Evolutionary conservation across 1,140 invertebrate species (phyloP), one percentile per base, ranked within the genome.

Genomic region (Yoshiicerus persimilis): DNA sequence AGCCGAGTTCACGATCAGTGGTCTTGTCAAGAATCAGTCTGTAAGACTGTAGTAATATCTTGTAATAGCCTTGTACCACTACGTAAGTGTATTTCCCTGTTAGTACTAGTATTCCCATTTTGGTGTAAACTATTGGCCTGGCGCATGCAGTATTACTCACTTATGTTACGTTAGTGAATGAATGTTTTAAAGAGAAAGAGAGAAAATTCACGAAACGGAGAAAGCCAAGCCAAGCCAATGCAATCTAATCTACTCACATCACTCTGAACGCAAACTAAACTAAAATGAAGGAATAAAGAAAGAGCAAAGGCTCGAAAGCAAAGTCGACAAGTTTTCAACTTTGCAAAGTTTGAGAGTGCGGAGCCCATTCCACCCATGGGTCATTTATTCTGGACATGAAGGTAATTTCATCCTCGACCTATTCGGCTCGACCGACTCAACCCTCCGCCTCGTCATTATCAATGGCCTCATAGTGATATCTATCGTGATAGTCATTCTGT

Each of bases 401-500:
- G 89, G 90, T 88, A 91, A 91, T 87, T 88, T 90, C 39, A 30
- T 90, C 23, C 66, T 89, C 77, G 90, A 90, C 64, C 85, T 90
- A 39, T 89, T 90, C 83, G 36, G 84, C 41, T 86, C 89, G n/a
- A 47, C 87, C 32, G 89, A 90, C 83, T 90, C 90, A 34, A 88
- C 90, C 30, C 56, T 87, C n/a, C 62, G 87, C n/a, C 87, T 89
- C 87, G 84, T 88, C 64, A 87, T 89, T 47, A 87, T 90, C 36
- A 84, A 89, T 90, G 90, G 89, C 87, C 90, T 91, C 77, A 75
- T 90, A 87, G 88, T 91, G 90, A 90, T 91, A 87, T 90, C 89
- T 38, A 38, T 86, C 66, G 90, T 91, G 89, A 90, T 91, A 91
- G 89, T 90, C 83, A 85, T 91, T 87, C 39, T 86, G 39, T 91